Evolutionary conservation across 2,888 invertebrate species (phyloP).

Genomic region (Dromius quadrimaculatus): DNA sequence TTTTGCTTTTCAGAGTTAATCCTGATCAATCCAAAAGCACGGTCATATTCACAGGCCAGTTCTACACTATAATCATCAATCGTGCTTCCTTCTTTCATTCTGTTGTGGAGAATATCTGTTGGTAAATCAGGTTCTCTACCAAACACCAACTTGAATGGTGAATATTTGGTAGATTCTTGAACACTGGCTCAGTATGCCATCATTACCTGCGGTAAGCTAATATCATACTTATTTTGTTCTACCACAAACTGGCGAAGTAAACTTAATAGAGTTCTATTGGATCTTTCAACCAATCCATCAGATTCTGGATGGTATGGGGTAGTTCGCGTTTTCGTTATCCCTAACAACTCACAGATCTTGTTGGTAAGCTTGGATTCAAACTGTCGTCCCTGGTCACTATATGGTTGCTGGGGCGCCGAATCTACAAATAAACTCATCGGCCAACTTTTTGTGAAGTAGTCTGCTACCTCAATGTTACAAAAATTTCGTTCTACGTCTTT

Average conservation of each 20-base stretch:
- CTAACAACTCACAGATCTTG: not conserved
- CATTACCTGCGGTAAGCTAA: not conserved
- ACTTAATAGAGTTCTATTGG: not conserved
- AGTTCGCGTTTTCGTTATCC: not conserved
- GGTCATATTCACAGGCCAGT: not conserved
- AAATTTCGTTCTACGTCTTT: too few relatives aligned
- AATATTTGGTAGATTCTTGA: not conserved
- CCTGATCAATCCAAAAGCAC: not conserved
- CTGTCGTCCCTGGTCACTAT: too few relatives aligned
- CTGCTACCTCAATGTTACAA: too few relatives aligned
- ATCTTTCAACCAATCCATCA: too few relatives aligned
- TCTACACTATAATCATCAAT: not conserved
- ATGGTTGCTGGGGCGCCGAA: too few relatives aligned
- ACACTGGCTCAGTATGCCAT: not conserved
- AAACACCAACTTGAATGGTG: not conserved
- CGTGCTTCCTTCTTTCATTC: not conserved
- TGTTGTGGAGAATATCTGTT: not conserved
- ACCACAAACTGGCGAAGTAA: not conserved
- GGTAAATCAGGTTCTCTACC: not conserved
- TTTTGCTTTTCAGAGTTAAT: not conserved
- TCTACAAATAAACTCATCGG: too few relatives aligned
- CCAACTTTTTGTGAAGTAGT: too few relatives aligned
- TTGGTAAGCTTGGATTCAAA: not conserved
- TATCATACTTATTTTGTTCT: not conserved
- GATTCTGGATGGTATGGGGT: not conserved